phyloP scores from a whole-genome alignment of 2,888 invertebrate species.

The Bursaphelenchus okinawaensis region DNA sequence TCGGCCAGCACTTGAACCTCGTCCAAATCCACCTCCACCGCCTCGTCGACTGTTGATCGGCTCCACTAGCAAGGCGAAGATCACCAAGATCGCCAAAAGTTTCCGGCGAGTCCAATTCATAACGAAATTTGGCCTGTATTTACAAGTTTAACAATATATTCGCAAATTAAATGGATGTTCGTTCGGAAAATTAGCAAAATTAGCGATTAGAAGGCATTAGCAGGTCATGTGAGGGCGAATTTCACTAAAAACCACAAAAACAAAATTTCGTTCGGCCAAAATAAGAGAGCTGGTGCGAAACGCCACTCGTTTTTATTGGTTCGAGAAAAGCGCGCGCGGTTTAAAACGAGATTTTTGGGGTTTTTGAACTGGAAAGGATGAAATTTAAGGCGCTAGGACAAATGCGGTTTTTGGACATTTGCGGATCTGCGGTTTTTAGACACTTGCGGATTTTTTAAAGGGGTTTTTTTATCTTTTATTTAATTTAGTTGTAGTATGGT shows the following conservation, averaged over 20 bases:
- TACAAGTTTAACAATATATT: not conserved
- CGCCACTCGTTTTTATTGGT: not conserved
- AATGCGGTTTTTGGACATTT: too few species aligned
- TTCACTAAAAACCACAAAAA: not conserved
- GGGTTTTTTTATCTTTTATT: too few species aligned
- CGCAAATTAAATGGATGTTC: not conserved
- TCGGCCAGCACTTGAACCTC: not conserved
- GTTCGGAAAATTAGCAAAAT: not conserved
- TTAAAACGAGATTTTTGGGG: not conserved
- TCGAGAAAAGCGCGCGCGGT: too few species aligned
- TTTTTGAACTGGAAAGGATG: not conserved
- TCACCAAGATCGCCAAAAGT: constrained; percentile 1
- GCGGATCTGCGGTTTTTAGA: too few species aligned
- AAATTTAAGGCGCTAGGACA: too few species aligned
- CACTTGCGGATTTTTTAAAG: too few species aligned
- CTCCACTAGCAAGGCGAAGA: constrained; percentile 8
- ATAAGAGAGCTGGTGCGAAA: not conserved
- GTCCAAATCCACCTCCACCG: constrained; percentile 13
- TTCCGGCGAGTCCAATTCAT: not conserved
- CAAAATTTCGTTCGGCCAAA: not conserved
- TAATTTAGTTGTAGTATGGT: too few species aligned
- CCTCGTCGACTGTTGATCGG: constrained; percentile 4
- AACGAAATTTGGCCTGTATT: too few species aligned
- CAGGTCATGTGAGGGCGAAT: not conserved
- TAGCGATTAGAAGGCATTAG: not conserved